These are phyloP conservation scores for Indicator maculatus DNA, from an alignment of 2,113 vertebrate species.

Conservation along the genomic window DNA sequence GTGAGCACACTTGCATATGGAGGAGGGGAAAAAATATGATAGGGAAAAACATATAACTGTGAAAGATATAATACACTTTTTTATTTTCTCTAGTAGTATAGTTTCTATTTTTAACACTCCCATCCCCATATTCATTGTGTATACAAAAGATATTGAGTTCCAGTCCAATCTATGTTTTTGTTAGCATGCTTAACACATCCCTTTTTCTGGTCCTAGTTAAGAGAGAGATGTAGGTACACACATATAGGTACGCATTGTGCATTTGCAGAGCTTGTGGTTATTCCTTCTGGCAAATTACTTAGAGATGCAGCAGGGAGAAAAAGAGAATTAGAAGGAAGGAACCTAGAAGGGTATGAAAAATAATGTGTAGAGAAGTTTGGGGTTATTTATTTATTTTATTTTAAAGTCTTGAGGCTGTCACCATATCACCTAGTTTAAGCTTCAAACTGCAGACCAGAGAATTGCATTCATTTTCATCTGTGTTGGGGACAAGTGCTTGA, in stretches of 20 bases:
- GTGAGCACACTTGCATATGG: neutral
- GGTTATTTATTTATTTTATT: neutral
- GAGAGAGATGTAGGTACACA: neutral
- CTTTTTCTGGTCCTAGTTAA: neutral
- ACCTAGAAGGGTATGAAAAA: neutral
- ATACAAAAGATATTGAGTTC: neutral
- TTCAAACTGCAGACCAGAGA: neutral
- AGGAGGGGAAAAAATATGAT: neutral
- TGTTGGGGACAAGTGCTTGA: neutral
- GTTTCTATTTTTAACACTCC: neutral
- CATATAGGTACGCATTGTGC: too few relatives aligned
- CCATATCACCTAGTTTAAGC: neutral
- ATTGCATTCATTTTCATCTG: neutral
- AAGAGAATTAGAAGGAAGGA: neutral
- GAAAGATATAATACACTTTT: fast-evolving
- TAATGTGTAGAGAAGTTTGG: neutral
- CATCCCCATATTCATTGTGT: fast-evolving
- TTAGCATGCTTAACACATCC: neutral
- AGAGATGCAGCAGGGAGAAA: neutral
- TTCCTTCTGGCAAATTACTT: neutral
- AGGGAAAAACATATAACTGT: neutral
- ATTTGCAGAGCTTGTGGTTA: neutral
- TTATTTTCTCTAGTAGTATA: neutral
- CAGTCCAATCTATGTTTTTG: neutral
- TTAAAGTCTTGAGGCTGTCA: neutral